Evolutionary conservation across 2,888 invertebrate genomes (phyloP), one percentile per base, ranked within the genome.

Genomic region (Prosopocoilus inquinatus): DNA sequence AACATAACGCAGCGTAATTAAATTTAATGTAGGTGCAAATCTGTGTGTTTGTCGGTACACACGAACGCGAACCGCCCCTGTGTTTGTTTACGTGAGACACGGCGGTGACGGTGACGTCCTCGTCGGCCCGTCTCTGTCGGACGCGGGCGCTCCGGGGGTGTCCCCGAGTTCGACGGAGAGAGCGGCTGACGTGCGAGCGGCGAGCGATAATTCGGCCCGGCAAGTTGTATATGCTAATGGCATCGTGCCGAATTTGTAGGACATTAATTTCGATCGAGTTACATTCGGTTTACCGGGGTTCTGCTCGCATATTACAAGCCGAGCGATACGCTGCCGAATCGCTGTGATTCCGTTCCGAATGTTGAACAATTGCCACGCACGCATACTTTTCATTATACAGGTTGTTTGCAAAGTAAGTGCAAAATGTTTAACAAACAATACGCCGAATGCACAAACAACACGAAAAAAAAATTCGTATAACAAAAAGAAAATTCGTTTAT

Each of bases 21-120:
- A 57, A 55, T 55, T 55, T 55, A 52, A 53, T 53, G 47, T 53
- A 59, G 55, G 59, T 59, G 56, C 58, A 58, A 58, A 58, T 59
- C 35, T 53, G 13, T 50, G 36, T 59, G 59, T 59, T 53, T 53
- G 50, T 35, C 33, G 15, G 34, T 13, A 36, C 35, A 28, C 20
- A 41, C 41, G 13, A 41, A 41, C 41, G 41, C 41, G 12, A 11
- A 11, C 41, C n/a, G 41, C 9, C 41, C 41, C 41, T n/a, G 41
- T 41, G 15, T 35, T n/a, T 35, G 47, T 28, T 28, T 28, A 28
- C 20, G 20, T 28, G 20, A 28, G 20, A 28, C 20, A 28, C 20
- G 20, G 20, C 20, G 20, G 20, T 28, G 20, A 28, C 5, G 20
- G 20, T 28, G 20, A 28, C 20, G 20, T 28, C 20, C 20, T 28